Percentiles rank a stretch among this genome's conserved stretches.
Conservation (phyloP, 1,140 invertebrate genomes). For the Venustaconcha ellipsiformis region DNA sequence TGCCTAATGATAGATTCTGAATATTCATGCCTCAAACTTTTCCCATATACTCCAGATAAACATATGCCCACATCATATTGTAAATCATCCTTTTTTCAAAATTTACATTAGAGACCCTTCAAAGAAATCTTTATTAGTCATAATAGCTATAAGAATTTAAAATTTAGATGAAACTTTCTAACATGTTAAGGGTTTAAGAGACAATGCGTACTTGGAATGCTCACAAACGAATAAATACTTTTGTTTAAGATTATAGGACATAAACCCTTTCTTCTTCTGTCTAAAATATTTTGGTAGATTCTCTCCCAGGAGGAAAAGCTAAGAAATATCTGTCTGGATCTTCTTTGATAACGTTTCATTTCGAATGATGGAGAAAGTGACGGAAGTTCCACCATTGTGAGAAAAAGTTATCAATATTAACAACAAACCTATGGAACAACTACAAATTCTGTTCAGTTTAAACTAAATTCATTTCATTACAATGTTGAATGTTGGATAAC, state of each 20-base stretch:
- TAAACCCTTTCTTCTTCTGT: slow-evolving; percentile 51
- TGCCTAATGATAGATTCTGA: not conserved
- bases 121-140: not conserved
- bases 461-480: no score
- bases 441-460: no score
- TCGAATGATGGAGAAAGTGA: slow-evolving; percentile 68
- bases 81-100: no score
- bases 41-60: not conserved
- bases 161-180: not conserved
- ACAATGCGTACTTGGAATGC: slow-evolving; percentile 15
- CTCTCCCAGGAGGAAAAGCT: slow-evolving; percentile 64
- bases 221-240: slow-evolving; percentile 66
- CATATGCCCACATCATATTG: no score
- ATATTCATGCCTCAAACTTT: not conserved
- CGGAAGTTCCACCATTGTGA: slow-evolving; percentile 69
- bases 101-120: no score
- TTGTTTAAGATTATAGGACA: slow-evolving; percentile 66
- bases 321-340: slow-evolving; percentile 65
- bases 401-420: not conserved
- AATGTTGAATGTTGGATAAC: no score
- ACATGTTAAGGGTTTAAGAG: not conserved
- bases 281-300: slow-evolving; percentile 54
- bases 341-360: slow-evolving; percentile 64
- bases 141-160: not conserved
- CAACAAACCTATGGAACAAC: no score